Conservation (phyloP, 2,888 invertebrate genomes). For the Danaus chrysippus region DNA sequence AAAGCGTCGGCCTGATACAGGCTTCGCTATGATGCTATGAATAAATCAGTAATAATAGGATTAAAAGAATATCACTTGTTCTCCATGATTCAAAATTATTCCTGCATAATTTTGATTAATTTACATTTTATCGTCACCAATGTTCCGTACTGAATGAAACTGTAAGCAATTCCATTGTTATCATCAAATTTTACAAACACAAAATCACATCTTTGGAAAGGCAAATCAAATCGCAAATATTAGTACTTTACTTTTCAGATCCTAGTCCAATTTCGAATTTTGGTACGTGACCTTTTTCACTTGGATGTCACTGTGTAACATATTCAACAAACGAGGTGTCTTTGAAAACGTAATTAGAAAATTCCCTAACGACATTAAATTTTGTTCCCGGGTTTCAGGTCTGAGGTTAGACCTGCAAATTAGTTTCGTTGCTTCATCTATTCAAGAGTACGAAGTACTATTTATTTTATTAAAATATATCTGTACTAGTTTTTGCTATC, state of each 20-base stretch:
- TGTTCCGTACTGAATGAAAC: too few species aligned
- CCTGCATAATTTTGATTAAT: not conserved
- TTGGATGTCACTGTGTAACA: slow-evolving; percentile 73
- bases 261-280: slow-evolving; percentile 61
- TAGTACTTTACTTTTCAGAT: slow-evolving; percentile 31
- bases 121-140: not conserved
- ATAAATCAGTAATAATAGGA: slow-evolving; percentile 5
- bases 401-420: slow-evolving; percentile 53
- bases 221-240: slow-evolving; percentile 61
- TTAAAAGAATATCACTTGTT: not conserved
- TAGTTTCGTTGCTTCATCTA: slow-evolving; percentile 59
- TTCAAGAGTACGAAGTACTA: slow-evolving; percentile 25
- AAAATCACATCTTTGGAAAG: slow-evolving; percentile 64
- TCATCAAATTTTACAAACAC: slow-evolving; percentile 26
- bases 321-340: slow-evolving; percentile 75
- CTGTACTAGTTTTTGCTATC: too few species aligned
- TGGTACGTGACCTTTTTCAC: slow-evolving; percentile 75
- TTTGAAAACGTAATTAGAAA: slow-evolving; percentile 79
- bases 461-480: slow-evolving; percentile 8
- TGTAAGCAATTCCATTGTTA: too few species aligned
- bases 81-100: too few species aligned
- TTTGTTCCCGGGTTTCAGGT: slow-evolving; percentile 54
- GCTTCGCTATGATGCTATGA: not conserved
- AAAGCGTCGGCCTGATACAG: slow-evolving; percentile 5
- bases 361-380: slow-evolving; percentile 70